A percentile compares a stretch with the other conserved stretches of the same genome.
Evolutionary conservation across 2,113 vertebrate genomes (phyloP).

Genomic region (Xiphophorus maculatus): DNA sequence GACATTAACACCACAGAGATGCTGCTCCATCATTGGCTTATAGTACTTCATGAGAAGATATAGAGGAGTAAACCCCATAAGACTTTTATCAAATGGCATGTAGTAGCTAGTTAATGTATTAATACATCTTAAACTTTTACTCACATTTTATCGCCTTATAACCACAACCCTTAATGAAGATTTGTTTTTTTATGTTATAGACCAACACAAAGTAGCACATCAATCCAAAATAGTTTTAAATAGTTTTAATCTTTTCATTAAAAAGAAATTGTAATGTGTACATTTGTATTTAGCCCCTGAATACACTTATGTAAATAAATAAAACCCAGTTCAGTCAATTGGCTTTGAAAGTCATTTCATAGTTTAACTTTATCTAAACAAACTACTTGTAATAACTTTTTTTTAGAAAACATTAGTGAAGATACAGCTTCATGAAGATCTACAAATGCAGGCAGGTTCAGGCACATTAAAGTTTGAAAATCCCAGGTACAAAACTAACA

Average conservation of each 20-base stretch:
- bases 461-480: background rate
- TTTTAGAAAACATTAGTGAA: background rate
- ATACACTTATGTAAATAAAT: background rate
- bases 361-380: background rate
- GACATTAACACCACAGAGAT: slow-evolving; percentile 14
- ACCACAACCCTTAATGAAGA: background rate
- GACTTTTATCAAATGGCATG: slow-evolving; percentile 50
- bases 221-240: too few relatives aligned
- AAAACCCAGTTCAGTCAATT: background rate
- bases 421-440: background rate
- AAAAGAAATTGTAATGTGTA: background rate
- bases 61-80: slow-evolving; percentile 24
- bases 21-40: slow-evolving; percentile 3
- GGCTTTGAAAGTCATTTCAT: too few relatives aligned
- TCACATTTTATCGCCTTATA: background rate
- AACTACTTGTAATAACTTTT: background rate
- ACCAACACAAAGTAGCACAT: background rate
- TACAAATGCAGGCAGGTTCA: background rate
- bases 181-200: background rate
- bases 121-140: background rate
- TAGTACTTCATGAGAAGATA: background rate
- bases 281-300: background rate
- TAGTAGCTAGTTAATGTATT: background rate
- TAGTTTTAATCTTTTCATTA: too few relatives aligned
- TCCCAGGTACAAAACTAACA: background rate